Evolutionary conservation across 2,113 vertebrate genomes (phyloP).

Genomic region (Ophthalmolycus amberensis): DNA sequence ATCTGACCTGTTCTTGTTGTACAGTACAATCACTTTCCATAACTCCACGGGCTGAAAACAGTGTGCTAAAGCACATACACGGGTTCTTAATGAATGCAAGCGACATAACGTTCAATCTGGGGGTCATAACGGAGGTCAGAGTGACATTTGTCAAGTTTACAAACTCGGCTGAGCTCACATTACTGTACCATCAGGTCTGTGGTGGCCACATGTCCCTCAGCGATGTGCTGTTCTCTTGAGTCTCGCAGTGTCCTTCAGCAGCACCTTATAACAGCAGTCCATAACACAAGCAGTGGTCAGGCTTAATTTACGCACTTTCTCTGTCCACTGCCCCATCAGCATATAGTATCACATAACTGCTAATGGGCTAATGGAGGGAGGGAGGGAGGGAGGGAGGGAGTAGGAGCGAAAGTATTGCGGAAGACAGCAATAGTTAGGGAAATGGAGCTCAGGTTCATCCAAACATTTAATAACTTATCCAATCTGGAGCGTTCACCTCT

Average conservation of each 20-base stretch:
- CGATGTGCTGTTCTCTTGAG: constrained; percentile 43
- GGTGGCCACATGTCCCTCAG: constrained; percentile 15
- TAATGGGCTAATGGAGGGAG: constrained; percentile 76
- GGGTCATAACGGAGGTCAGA: constrained; percentile 60
- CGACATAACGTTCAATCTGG: constrained; percentile 16
- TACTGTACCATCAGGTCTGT: constrained; percentile 59
- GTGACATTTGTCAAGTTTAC: constrained; percentile 46
- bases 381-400: constrained; percentile 45
- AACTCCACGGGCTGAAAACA: neutral
- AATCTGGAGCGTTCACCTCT: constrained; percentile 78
- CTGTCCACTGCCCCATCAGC: constrained; percentile 80
- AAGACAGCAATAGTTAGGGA: constrained; percentile 74
- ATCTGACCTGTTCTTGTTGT: constrained; percentile 49
- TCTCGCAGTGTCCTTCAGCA: constrained; percentile 72
- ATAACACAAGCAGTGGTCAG: constrained; percentile 78
- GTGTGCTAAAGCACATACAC: neutral
- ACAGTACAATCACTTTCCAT: constrained; percentile 33
- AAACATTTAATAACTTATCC: constrained; percentile 86
- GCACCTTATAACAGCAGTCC: constrained; percentile 71
- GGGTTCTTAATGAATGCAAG: constrained; percentile 25
- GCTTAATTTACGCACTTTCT: constrained; percentile 81
- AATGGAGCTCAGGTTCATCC: constrained; percentile 83
- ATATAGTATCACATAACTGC: constrained; percentile 83
- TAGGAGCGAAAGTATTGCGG: constrained; percentile 36
- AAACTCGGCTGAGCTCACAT: constrained; percentile 60